These are phyloP conservation scores for Phoxinus dragarum DNA, from an alignment of 2,797 vertebrate species.

Conservation along the genomic window DNA sequence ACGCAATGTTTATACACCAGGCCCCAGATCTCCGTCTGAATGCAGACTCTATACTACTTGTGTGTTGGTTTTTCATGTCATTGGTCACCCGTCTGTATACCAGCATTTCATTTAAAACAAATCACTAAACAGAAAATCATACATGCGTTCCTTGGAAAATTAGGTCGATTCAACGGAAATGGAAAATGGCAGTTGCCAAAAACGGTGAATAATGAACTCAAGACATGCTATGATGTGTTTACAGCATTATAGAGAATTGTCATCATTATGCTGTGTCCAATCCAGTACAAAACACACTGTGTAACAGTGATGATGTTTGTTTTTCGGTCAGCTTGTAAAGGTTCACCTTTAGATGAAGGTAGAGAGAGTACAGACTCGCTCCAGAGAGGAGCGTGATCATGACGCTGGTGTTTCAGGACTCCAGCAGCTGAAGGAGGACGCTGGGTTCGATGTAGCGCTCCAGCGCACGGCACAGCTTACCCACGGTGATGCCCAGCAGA, in stretches of 20 bases:
- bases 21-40: background rate
- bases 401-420: background rate
- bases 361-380: background rate
- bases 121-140: background rate
- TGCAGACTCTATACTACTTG: background rate
- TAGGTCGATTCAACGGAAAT: background rate
- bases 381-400: background rate
- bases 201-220: too few relatives aligned
- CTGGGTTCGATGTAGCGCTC: slow-evolving; percentile 74
- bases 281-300: background rate
- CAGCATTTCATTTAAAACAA: background rate
- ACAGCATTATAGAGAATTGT: background rate
- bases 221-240: background rate
- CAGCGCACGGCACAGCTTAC: slow-evolving; percentile 87
- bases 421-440: slow-evolving; percentile 79
- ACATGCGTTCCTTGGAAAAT: background rate
- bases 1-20: background rate
- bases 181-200: background rate
- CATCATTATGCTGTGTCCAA: background rate
- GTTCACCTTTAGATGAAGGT: too few relatives aligned
- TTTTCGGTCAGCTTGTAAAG: slow-evolving; percentile 47
- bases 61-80: background rate
- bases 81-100: background rate
- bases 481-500: slow-evolving; percentile 84
- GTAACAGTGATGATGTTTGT: background rate